Conservation (phyloP, 2,113 vertebrate genomes). For the Fukomys damarensis region DNA sequence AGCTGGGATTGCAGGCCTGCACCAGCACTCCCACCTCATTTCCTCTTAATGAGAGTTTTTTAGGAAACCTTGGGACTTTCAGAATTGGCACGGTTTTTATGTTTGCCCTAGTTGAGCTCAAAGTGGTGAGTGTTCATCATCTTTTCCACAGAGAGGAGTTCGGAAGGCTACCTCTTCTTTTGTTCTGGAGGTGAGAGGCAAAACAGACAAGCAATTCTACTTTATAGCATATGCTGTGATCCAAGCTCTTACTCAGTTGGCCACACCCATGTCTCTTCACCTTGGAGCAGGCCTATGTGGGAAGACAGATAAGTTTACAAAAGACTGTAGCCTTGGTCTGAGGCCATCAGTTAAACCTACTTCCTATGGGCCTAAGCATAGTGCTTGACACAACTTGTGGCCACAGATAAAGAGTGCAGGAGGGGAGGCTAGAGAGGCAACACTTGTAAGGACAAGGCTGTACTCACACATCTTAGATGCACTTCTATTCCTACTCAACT, state of each 20-base stretch:
- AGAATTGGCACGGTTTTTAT: not conserved
- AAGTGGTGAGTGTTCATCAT: not conserved
- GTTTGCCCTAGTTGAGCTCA: not conserved
- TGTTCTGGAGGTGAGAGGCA: not conserved
- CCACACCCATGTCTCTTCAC: not conserved
- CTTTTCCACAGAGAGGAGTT: not conserved
- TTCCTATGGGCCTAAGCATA: not conserved
- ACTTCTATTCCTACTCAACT: not conserved
- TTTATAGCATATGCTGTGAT: not conserved
- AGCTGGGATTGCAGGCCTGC: not conserved
- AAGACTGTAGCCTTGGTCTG: not conserved
- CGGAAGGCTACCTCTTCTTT: not conserved
- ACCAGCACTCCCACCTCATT: not conserved
- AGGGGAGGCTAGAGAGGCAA: too few species aligned
- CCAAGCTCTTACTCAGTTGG: not conserved
- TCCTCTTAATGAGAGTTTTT: not conserved
- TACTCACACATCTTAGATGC: not conserved
- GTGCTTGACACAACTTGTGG: not conserved
- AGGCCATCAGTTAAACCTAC: not conserved
- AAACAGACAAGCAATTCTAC: too few species aligned
- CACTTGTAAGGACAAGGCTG: accelerated
- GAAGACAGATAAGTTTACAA: not conserved
- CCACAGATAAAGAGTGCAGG: not conserved
- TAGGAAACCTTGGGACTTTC: not conserved
- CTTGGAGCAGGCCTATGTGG: not conserved